These are phyloP conservation scores for Nannospalax galili DNA, from an alignment of 2,113 vertebrate species.

Conservation along the genomic window DNA sequence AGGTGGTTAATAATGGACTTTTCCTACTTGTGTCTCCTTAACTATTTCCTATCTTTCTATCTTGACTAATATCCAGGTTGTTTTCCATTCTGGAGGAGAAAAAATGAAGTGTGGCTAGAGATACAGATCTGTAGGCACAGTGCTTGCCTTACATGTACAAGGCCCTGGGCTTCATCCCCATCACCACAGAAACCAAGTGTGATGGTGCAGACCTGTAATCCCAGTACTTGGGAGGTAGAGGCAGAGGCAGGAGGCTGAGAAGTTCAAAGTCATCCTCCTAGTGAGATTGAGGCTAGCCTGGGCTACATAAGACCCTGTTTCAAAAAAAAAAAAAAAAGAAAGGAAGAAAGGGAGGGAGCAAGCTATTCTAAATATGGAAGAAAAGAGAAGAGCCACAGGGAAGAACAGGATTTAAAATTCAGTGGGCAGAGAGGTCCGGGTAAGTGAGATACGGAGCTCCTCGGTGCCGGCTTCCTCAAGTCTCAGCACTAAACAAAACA, in stretches of 20 bases:
- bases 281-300: not conserved
- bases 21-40: not conserved
- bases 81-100: not conserved
- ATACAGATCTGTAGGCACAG: too few species aligned
- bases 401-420: not conserved
- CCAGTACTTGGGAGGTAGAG: not conserved
- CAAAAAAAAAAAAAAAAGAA: too few species aligned
- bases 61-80: not conserved
- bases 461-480: rapidly evolving
- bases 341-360: too few species aligned
- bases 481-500: not conserved
- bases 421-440: too few species aligned
- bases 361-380: not conserved
- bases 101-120: not conserved
- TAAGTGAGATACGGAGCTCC: not conserved
- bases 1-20: not conserved
- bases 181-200: too few species aligned
- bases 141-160: not conserved
- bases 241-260: not conserved
- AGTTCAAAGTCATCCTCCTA: not conserved
- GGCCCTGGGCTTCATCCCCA: not conserved
- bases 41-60: not conserved
- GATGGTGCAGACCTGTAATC: not conserved
- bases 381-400: not conserved
- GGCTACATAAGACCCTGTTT: not conserved